Base-by-base conservation (phyloP, 2,113 vertebrate species). In the Menidia beryllina region DNA sequence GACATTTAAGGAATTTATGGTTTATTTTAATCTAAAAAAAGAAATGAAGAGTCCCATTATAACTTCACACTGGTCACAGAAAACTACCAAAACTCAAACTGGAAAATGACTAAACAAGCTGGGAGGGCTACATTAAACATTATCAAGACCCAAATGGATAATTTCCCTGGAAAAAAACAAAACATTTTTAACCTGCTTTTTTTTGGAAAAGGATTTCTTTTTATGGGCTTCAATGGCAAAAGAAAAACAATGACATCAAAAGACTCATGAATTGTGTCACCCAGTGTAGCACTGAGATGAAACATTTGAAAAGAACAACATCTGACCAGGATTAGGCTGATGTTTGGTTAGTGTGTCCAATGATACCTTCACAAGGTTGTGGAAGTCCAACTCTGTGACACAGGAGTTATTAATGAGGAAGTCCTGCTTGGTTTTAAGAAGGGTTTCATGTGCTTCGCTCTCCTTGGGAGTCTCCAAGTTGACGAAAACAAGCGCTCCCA, bases 401-500 rank as follows among this genome's bases (percentile, higher is more conserved):
- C 96, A 97, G 0, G 82, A 86, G 79, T 96, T 91, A 51, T 86
- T 88, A 13, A 12, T 17, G 13, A 96, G 92, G 86, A 97, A 97
- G 39, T 25, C 34, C 2, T 77, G 53, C 19, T 89, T 92, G 41
- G 80, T 77, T 1, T 36, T 38, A 1, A 79, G 76, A 71, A 97
- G 88, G 2, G 84, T 5, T 12, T 51, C 0, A 64, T 94, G 91
- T n/a, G 92, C 92, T 34, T 10, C 7, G 38, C 51, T 81, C 82
- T 97, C 96, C 2, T 53, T 15, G 1, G 94, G 90, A n/a, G 90
- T 72, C 83, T 97, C 96, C 84, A 97, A 88, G 39, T 88, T 93
- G 72, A 89, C 88, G 81, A 97, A 97, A 63, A 97, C 91, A 63
- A 96, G 88, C 10, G 96, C 96, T 0, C 96, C 96, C 11, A 93